A percentile compares a stretch with the other conserved stretches of the same genome.
Conservation (phyloP, 2,113 vertebrate genomes). For the Acanthisitta chloris region DNA sequence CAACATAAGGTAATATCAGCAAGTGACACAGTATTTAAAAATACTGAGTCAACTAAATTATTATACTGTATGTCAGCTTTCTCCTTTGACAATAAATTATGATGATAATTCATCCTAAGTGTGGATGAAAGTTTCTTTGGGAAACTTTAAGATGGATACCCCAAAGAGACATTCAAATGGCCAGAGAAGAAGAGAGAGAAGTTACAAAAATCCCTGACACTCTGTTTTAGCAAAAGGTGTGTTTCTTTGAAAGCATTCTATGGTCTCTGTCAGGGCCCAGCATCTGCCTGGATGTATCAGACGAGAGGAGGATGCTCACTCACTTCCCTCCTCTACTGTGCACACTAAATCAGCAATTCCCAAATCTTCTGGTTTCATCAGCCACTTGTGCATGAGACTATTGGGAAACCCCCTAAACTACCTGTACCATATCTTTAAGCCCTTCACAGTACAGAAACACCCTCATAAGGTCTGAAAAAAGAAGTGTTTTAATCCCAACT, state of each 20-base stretch:
- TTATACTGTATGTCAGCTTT: background rate
- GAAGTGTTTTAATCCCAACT: background rate
- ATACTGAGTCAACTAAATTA: background rate
- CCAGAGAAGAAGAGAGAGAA: background rate
- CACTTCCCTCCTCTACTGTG: background rate
- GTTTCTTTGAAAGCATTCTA: background rate
- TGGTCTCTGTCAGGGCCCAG: background rate
- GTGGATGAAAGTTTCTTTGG: background rate
- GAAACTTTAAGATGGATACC: background rate
- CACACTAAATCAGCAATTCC: rapidly evolving
- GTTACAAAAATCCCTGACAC: background rate
- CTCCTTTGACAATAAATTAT: background rate
- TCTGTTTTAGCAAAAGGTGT: background rate
- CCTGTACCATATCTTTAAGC: background rate
- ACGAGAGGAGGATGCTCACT: background rate
- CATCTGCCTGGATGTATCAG: background rate
- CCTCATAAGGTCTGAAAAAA: background rate
- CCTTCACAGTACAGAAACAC: background rate
- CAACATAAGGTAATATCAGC: background rate
- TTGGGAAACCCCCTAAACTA: background rate
- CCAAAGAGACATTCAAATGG: background rate
- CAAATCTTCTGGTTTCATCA: background rate
- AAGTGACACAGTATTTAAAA: background rate
- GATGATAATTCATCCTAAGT: background rate
- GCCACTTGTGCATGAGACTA: background rate